phyloP scores from a whole-genome alignment of 1,140 invertebrate species.

The Bombus terrestris region DNA sequence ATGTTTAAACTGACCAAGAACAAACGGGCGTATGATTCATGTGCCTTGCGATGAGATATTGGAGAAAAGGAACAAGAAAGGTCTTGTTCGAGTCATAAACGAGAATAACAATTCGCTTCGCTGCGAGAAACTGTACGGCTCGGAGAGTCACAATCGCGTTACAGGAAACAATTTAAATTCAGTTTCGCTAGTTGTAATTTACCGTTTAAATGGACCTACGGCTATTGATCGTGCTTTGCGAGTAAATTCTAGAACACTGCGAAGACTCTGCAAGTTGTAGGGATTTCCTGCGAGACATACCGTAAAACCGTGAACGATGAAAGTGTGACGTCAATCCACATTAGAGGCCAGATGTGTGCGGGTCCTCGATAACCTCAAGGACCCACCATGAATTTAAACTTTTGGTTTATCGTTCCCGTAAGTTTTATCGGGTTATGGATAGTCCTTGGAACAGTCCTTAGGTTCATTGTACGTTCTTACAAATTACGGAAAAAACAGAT shows the following conservation, averaged over 20 bases:
- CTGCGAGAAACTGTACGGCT: neutral
- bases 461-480: too few relatives aligned
- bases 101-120: neutral
- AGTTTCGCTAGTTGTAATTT: neutral
- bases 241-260: neutral
- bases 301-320: neutral
- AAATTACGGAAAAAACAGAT: too few relatives aligned
- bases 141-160: neutral
- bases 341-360: too few relatives aligned
- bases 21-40: neutral
- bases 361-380: too few relatives aligned
- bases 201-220: neutral
- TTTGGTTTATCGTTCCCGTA: too few relatives aligned
- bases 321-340: too few relatives aligned
- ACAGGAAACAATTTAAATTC: neutral
- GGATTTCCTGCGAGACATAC: too few relatives aligned
- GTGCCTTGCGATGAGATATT: neutral
- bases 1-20: neutral
- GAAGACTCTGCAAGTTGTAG: too few relatives aligned
- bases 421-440: too few relatives aligned
- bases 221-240: neutral
- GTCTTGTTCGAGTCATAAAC: neutral
- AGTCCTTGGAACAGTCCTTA: too few relatives aligned
- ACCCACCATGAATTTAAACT: too few relatives aligned
- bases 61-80: neutral